Evolutionary conservation across 2,888 invertebrate species (phyloP).

Genomic region (Rhyacophila evoluta): DNA sequence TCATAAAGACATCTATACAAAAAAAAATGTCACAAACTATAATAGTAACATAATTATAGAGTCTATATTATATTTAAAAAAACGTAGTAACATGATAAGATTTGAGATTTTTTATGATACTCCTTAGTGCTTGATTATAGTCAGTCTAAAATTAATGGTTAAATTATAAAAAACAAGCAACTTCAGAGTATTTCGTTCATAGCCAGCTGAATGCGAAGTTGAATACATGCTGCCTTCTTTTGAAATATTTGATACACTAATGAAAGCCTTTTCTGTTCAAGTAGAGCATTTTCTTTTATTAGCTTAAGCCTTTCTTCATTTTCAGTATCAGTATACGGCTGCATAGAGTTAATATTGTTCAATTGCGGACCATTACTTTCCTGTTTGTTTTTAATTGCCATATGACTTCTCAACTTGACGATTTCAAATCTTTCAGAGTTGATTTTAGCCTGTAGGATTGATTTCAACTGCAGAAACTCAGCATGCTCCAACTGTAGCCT

Average conservation of each 20-base stretch:
- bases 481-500: conserved; percentile 76
- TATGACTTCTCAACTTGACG: conserved; percentile 72
- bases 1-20: background rate
- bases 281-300: conserved; percentile 74
- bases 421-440: conserved; percentile 81
- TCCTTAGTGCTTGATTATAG: background rate
- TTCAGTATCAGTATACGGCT: conserved; percentile 61
- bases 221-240: conserved; percentile 78
- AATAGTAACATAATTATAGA: background rate
- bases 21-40: background rate
- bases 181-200: conserved; percentile 69
- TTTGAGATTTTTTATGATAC: conserved; percentile 10
- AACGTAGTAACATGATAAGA: conserved; percentile 3
- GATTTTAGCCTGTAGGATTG: conserved; percentile 77
- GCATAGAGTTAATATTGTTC: conserved; percentile 60
- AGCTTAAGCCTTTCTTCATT: conserved; percentile 64
- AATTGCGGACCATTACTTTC: conserved; percentile 59
- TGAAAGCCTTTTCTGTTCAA: conserved; percentile 77
- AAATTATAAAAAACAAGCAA: conserved; percentile 14
- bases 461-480: conserved; percentile 76
- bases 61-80: background rate
- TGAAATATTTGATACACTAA: conserved; percentile 79
- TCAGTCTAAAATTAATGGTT: conserved; percentile 26
- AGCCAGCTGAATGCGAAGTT: conserved; percentile 77
- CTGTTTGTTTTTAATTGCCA: conserved; percentile 67